Evolutionary conservation across 2,113 vertebrate species (phyloP).

Genomic region (Nannospalax galili): DNA sequence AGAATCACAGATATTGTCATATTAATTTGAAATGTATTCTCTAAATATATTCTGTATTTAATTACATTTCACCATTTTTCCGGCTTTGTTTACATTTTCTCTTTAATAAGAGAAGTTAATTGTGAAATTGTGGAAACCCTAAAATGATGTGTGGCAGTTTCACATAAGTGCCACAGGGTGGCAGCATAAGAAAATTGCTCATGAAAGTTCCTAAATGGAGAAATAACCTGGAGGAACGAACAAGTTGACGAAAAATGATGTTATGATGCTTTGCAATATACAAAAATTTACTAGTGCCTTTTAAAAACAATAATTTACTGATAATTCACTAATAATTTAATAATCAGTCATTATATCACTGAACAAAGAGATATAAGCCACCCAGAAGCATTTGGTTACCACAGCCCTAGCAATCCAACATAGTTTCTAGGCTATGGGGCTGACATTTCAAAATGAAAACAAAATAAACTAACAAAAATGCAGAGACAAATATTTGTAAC

Average conservation of each 20-base stretch:
- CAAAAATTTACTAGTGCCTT: background rate
- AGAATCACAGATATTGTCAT: background rate
- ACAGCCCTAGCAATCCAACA: background rate
- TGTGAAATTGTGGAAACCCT: background rate
- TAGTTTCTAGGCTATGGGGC: background rate
- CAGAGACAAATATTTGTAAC: background rate
- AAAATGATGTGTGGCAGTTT: constrained; percentile 20
- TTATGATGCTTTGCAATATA: background rate
- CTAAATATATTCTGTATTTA: background rate
- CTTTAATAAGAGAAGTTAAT: background rate
- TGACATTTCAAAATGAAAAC: background rate
- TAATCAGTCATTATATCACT: too few species aligned
- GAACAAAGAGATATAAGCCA: too few species aligned
- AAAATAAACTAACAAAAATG: background rate
- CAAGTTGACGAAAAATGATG: background rate
- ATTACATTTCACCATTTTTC: background rate
- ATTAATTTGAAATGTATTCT: background rate
- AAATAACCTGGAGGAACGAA: background rate
- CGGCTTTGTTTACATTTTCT: background rate
- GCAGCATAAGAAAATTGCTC: constrained; percentile 69
- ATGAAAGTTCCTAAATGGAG: background rate
- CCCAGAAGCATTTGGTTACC: background rate
- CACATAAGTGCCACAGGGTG: constrained; percentile 57
- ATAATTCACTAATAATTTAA: too few species aligned
- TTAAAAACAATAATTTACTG: background rate